phyloP scores from a whole-genome alignment of 1,140 invertebrate genomes.

The Apis laboriosa region DNA sequence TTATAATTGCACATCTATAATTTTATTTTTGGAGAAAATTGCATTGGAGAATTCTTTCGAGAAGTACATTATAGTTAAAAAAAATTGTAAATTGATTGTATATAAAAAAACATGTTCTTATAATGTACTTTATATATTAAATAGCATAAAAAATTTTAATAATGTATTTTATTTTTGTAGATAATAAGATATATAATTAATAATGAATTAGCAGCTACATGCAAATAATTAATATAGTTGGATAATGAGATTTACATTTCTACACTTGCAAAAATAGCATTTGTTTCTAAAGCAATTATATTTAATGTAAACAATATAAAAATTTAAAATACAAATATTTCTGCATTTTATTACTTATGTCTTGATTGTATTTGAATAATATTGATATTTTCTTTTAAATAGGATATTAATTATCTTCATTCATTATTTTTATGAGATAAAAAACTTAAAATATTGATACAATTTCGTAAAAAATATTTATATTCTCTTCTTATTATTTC shows the following conservation, averaged over 20 bases:
- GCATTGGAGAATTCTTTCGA: no score
- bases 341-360: conserved; percentile 37
- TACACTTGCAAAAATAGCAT: conserved; percentile 48
- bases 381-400: conserved; percentile 3
- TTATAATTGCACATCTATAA: no score
- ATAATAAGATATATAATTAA: neutral
- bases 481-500: conserved; percentile 13
- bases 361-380: conserved; percentile 42
- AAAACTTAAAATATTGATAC: conserved; percentile 19
- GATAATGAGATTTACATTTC: conserved; percentile 10
- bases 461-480: conserved; percentile 27
- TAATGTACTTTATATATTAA: no score
- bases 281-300: conserved; percentile 17
- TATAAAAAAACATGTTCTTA: no score
- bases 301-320: conserved; percentile 40
- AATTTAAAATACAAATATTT: neutral
- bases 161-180: no score
- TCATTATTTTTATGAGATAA: conserved; percentile 31
- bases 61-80: no score
- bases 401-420: neutral
- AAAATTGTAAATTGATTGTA: no score
- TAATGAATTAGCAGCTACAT: neutral
- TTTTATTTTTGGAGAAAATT: no score
- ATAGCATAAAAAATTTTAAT: no score
- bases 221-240: neutral